Evolutionary conservation across 2,797 vertebrate genomes (phyloP).

Genomic region (Sebastes miniatus): DNA sequence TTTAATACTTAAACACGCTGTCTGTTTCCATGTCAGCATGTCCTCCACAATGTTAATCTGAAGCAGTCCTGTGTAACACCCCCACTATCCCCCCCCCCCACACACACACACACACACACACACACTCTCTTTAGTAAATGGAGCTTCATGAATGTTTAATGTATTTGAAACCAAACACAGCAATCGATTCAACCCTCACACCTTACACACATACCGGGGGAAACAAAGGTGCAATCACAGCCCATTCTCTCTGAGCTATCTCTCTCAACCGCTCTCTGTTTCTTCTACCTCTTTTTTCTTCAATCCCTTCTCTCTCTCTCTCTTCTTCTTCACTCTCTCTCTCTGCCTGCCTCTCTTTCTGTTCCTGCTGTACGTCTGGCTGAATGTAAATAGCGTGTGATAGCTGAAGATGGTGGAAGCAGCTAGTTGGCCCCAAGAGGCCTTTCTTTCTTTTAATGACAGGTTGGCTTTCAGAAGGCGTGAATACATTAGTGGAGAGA

Average conservation of each 20-base stretch:
- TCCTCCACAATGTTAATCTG: not conserved
- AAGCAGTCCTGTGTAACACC: not conserved
- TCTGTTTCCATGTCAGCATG: conserved; percentile 18
- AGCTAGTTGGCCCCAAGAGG: conserved; percentile 38
- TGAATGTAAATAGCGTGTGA: conserved; percentile 25
- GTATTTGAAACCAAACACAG: conserved; percentile 38
- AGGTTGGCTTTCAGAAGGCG: conserved; percentile 37
- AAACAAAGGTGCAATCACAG: not conserved
- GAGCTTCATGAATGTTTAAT: conserved; percentile 50
- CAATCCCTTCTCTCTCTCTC: not conserved
- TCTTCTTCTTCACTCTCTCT: not conserved
- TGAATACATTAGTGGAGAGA: conserved; percentile 25
- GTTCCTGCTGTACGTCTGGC: not conserved
- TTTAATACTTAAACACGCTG: conserved; percentile 10
- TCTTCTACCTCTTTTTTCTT: not conserved
- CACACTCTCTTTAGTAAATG: conserved; percentile 26
- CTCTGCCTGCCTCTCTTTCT: not conserved
- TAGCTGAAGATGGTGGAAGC: conserved; percentile 27
- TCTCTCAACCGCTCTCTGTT: not conserved
- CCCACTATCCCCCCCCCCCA: not conserved
- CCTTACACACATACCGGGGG: not conserved
- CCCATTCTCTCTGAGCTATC: not conserved
- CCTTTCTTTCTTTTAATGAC: conserved; percentile 31
- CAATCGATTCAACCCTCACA: conserved; percentile 35
- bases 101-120: not conserved